Conservation (phyloP, 2,888 invertebrate species). For the Diarsia dahlii region DNA sequence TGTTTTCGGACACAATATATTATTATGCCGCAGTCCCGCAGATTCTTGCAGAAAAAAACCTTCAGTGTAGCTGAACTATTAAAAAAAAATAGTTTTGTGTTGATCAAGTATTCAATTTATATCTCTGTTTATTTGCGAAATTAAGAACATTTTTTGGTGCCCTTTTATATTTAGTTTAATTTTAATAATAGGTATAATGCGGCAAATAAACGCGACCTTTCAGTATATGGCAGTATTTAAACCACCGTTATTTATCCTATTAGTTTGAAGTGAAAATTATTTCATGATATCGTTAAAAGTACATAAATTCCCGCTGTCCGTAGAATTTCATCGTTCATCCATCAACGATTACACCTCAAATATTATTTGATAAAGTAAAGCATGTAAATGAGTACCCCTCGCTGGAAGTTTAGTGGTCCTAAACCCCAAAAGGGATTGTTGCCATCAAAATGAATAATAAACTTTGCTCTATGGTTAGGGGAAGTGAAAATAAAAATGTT, state of each 20-base stretch:
- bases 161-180: too few relatives aligned
- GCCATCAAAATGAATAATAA: constrained; percentile 56
- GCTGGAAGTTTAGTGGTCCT: constrained; percentile 42
- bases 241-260: constrained; percentile 6
- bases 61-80: too few relatives aligned
- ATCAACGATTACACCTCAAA: constrained; percentile 31
- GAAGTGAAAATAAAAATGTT: constrained; percentile 47
- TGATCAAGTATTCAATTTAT: not conserved
- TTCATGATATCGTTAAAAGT: constrained; percentile 34
- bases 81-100: not conserved
- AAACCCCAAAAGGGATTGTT: constrained; percentile 43
- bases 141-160: constrained; percentile 4
- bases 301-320: constrained; percentile 22
- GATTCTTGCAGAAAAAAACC: too few relatives aligned
- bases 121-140: not conserved
- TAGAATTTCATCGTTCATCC: constrained; percentile 29
- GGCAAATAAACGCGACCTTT: constrained; percentile 23
- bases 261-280: constrained; percentile 43
- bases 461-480: constrained; percentile 41
- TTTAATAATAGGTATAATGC: not conserved
- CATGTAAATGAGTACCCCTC: constrained; percentile 39
- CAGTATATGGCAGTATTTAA: too few relatives aligned
- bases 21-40: too few relatives aligned
- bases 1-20: too few relatives aligned
- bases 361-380: constrained; percentile 43